Conservation (phyloP, 2,888 invertebrate species). For the Drosophila silvestris region DNA sequence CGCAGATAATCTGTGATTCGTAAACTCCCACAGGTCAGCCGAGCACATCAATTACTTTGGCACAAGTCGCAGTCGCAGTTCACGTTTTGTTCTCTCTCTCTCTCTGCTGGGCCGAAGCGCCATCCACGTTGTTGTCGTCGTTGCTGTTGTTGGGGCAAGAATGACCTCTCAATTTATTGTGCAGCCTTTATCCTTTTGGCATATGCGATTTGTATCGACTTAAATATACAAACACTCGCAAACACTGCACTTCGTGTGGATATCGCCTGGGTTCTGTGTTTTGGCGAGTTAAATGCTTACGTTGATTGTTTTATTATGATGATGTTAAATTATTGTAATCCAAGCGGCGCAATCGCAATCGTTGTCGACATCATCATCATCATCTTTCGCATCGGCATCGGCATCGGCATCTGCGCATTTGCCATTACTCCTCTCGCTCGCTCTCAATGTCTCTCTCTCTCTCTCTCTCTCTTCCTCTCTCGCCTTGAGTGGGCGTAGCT, state of each 20-base stretch:
- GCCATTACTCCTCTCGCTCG: conserved; percentile 17
- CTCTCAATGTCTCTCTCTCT: background rate
- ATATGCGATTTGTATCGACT: conserved; percentile 80
- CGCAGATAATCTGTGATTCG: conserved; percentile 83
- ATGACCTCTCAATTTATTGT: conserved; percentile 80
- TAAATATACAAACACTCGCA: conserved; percentile 59
- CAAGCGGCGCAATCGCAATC: conserved; percentile 81
- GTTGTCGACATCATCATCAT: conserved; percentile 78
- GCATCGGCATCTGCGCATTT: conserved; percentile 29
- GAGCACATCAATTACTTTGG: conserved; percentile 84
- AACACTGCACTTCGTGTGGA: background rate
- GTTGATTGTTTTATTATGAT: conserved; percentile 85
- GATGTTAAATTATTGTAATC: conserved; percentile 85
- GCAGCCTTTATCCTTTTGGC: conserved; percentile 79
- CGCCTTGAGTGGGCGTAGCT: conserved; percentile 62
- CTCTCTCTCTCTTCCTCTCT: background rate
- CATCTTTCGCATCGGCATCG: conserved; percentile 50
- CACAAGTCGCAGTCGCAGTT: conserved; percentile 71
- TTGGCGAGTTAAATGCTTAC: conserved; percentile 72
- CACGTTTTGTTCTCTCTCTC: conserved; percentile 2
- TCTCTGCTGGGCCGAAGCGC: conserved; percentile 45
- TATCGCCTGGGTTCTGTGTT: conserved; percentile 24
- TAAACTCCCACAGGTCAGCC: conserved; percentile 84
- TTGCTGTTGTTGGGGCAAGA: conserved; percentile 65
- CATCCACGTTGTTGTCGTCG: conserved; percentile 33